A percentile compares a stretch with the other conserved stretches of the same genome.
Evolutionary conservation across 1,140 invertebrate species (phyloP).

Genomic region (Saccostrea echinata): DNA sequence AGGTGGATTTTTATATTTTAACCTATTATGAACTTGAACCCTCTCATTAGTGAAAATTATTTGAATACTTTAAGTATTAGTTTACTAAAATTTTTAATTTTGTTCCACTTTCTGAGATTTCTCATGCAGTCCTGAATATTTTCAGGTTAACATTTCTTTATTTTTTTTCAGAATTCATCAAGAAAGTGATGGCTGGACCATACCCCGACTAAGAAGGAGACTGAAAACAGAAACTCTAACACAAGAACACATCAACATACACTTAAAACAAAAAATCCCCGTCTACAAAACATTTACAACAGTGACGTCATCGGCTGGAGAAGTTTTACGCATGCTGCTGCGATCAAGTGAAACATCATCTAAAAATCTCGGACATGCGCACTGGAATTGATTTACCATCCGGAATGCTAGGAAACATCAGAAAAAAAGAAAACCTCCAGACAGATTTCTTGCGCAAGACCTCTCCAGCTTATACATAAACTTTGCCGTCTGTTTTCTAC

Average conservation of each 20-base stretch:
- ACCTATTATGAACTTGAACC: too few relatives aligned
- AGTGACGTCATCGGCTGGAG: conserved; percentile 38
- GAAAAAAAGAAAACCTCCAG: conserved; percentile 42
- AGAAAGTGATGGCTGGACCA: conserved; percentile 77
- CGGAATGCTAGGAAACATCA: conserved; percentile 32
- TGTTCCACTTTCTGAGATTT: too few relatives aligned
- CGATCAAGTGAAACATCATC: conserved; percentile 2
- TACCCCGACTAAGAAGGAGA: conserved; percentile 64
- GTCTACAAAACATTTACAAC: conserved; percentile 44
- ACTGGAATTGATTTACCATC: neutral
- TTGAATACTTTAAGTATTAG: too few relatives aligned
- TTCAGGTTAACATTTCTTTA: neutral
- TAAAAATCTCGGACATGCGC: conserved; percentile 16
- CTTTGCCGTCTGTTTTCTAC: conserved; percentile 64
- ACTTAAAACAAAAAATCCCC: conserved; percentile 52
- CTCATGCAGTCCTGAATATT: too few relatives aligned
- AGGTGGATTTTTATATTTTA: too few relatives aligned
- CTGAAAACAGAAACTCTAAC: neutral
- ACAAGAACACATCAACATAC: conserved; percentile 34
- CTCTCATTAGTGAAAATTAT: too few relatives aligned
- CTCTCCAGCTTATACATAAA: conserved; percentile 51
- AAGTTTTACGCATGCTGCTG: conserved; percentile 59
- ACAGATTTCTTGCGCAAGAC: conserved; percentile 54
- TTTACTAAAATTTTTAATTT: too few relatives aligned
- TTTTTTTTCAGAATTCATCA: conserved; percentile 76